Evolutionary conservation across 2,888 invertebrate genomes (phyloP).

Genomic region (Polyommatus icarus): DNA sequence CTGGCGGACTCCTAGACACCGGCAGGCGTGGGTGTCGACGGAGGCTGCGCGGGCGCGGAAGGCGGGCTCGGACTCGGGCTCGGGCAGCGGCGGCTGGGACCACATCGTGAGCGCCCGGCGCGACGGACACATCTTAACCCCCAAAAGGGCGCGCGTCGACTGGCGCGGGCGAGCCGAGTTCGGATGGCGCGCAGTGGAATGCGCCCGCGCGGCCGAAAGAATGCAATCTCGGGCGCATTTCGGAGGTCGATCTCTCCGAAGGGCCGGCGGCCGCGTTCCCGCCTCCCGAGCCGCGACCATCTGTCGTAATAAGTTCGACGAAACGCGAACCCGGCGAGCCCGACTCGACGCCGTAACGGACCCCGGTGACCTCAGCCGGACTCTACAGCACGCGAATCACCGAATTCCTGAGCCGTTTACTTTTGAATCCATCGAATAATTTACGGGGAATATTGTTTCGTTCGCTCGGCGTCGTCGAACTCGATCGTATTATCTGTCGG

Average conservation of each 20-base stretch:
- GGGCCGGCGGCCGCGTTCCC: constrained; percentile 73
- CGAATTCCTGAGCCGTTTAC: constrained; percentile 42
- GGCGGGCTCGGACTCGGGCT: constrained; percentile 55
- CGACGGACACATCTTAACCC: constrained; percentile 80
- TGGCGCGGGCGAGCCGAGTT: constrained; percentile 72
- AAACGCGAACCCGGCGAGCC: constrained; percentile 66
- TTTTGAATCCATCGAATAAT: constrained; percentile 37
- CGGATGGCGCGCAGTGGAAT: constrained; percentile 78
- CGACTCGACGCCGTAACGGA: constrained; percentile 64
- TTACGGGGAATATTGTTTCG: constrained; percentile 12
- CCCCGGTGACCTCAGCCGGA: constrained; percentile 62
- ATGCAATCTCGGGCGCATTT: constrained; percentile 81
- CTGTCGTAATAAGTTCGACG: constrained; percentile 81
- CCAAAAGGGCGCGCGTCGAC: constrained; percentile 80
- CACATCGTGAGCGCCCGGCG: constrained; percentile 78
- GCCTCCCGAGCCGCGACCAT: constrained; percentile 73
- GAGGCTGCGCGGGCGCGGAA: constrained; percentile 65
- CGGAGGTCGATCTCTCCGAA: constrained; percentile 80
- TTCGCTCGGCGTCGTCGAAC: neutral
- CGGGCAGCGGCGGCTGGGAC: constrained; percentile 76
- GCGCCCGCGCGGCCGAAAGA: constrained; percentile 81
- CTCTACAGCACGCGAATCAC: constrained; percentile 65
- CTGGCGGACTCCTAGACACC: constrained; percentile 59
- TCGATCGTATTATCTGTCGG: constrained; percentile 41
- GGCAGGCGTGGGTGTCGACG: constrained; percentile 57